Evolutionary conservation across 2,797 vertebrate genomes (phyloP), one percentile per base, ranked within the genome.

Genomic region (Micrastur ruficollis): DNA sequence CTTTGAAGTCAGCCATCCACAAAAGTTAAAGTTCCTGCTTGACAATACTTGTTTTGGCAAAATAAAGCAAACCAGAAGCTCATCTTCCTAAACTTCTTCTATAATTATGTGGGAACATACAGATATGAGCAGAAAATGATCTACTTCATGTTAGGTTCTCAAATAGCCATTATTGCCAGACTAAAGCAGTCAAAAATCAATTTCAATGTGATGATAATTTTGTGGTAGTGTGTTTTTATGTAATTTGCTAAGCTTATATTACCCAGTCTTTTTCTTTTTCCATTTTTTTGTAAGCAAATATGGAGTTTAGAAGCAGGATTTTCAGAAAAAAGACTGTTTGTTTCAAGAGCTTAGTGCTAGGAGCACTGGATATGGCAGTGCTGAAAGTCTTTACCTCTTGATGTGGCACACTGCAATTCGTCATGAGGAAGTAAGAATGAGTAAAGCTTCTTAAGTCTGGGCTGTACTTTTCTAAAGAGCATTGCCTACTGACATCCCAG

Each of bases 381-480:
- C 50, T 90, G 65, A 21, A 86, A 83, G 56, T 81, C 50, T 52
- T 93, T 56, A 15, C 44, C 12, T 75, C 76, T 86, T 40, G 34
- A 53, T 81, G 55, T 47, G 73, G 52, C 29, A 50, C 21, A 22
- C 61, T 62, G 61, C 44, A 81, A 78, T 55, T 93, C 46, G 31
- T 91, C 52, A n/a, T 47, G 47, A 75, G 42, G 38, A 81, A 61
- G 61, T 34, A 87, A 80, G 47, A 81, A 68, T 53, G 26, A 79
- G 31, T 62, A 88, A 95, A 95, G 76, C 93, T 94, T 42, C 86
- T 88, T 88, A 90, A 95, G 80, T 72, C 90, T 23, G 6, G 76
- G 31, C 62, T 79, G 42, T 40, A 55, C 76, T 94, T 94, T 91
- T 79, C 73, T 83, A 46, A 94, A 93, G 47, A 81, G 47, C 62